phyloP scores from a whole-genome alignment of 2,888 invertebrate genomes.

The Synergus gifuensis region DNA sequence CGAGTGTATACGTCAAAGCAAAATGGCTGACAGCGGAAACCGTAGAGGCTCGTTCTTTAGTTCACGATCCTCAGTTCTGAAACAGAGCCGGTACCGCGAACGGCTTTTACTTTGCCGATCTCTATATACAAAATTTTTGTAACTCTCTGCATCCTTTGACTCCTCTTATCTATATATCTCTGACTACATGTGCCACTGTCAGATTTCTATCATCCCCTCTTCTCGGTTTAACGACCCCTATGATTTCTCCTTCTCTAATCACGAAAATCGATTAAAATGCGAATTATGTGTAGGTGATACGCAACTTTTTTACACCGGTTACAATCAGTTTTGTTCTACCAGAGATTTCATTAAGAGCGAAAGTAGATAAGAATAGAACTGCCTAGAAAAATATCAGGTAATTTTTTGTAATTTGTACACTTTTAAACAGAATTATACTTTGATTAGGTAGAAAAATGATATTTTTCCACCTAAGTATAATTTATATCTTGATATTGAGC shows the following conservation, averaged over 20 bases:
- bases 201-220: background rate
- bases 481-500: too few species aligned
- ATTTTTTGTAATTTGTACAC: background rate
- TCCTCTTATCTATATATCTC: background rate
- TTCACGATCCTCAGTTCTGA: conserved; percentile 44
- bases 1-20: conserved; percentile 9
- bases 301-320: conserved; percentile 19
- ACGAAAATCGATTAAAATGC: conserved; percentile 26
- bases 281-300: conserved; percentile 29
- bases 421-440: background rate
- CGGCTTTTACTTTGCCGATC: background rate
- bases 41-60: conserved; percentile 47
- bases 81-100: conserved; percentile 46
- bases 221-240: conserved; percentile 16
- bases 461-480: too few species aligned
- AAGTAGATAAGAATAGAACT: background rate
- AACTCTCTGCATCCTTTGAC: background rate
- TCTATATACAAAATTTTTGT: too few species aligned
- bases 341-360: conserved; percentile 1
- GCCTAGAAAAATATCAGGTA: background rate
- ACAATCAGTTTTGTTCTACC: conserved; percentile 15
- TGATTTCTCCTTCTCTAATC: background rate
- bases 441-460: background rate
- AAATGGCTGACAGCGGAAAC: conserved; percentile 39
- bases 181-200: background rate